Conservation (phyloP, 2,888 invertebrate species). For the Cheilosia scutellata region DNA sequence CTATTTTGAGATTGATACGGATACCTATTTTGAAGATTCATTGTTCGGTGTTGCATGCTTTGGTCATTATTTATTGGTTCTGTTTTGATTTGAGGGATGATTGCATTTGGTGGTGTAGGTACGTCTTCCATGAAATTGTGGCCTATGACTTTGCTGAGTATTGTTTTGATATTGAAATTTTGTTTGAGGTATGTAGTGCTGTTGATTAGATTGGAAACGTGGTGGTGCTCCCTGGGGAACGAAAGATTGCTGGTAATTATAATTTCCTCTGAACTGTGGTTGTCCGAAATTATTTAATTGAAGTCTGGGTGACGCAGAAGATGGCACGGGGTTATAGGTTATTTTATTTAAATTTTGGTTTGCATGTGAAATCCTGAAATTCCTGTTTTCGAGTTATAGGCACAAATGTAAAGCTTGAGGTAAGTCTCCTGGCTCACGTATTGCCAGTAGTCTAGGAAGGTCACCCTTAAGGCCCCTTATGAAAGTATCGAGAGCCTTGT, state of each 20-base stretch:
- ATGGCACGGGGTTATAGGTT: neutral
- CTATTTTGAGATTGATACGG: constrained; percentile 2
- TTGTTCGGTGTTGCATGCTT: neutral
- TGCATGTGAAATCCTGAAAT: neutral
- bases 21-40: constrained; percentile 9
- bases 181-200: neutral
- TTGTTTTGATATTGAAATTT: neutral
- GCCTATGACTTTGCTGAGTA: neutral
- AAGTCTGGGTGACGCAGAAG: neutral
- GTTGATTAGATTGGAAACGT: neutral
- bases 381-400: constrained; percentile 1
- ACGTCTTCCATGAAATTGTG: neutral
- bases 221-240: neutral
- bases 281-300: constrained; percentile 18
- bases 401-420: constrained; percentile 32
- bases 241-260: neutral
- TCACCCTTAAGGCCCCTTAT: constrained; percentile 38
- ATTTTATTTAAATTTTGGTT: neutral
- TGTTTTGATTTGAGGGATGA: neutral
- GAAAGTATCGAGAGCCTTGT: constrained; percentile 35
- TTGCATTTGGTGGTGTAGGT: neutral
- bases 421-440: constrained; percentile 22
- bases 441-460: constrained; percentile 18
- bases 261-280: neutral
- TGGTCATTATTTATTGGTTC: constrained; percentile 3